These are phyloP conservation scores for Notocelia uddmanniana DNA, from an alignment of 2,888 invertebrate species.

Conservation along the genomic window DNA sequence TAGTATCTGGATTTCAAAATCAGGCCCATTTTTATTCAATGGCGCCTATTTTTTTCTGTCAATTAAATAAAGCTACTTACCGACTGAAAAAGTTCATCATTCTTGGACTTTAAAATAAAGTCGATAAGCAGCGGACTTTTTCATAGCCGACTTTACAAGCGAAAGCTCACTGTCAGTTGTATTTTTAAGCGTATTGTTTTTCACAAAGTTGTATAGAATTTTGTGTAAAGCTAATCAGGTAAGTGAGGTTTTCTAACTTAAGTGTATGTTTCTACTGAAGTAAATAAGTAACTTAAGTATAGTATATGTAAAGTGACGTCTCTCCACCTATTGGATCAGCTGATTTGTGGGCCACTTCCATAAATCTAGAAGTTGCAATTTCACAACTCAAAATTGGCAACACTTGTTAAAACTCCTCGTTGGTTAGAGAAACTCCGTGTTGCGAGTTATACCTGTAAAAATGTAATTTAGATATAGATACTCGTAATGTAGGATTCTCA, in stretches of 20 bases:
- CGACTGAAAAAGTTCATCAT: background rate
- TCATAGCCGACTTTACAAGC: background rate
- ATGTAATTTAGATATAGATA: background rate
- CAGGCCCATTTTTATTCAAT: background rate
- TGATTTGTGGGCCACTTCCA: background rate
- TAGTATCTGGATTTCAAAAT: background rate
- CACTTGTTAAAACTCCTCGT: background rate
- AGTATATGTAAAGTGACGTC: background rate
- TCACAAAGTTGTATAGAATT: background rate
- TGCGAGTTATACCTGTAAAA: background rate
- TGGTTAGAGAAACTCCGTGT: background rate
- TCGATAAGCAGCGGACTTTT: background rate
- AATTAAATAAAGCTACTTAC: conserved; percentile 27
- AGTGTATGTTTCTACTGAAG: conserved; percentile 1
- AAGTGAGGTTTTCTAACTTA: conserved; percentile 14
- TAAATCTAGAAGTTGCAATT: background rate
- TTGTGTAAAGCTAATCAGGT: background rate
- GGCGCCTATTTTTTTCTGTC: conserved; percentile 18
- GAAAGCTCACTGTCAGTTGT: background rate
- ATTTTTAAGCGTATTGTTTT: conserved; percentile 14
- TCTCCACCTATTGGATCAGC: background rate
- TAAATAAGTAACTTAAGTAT: background rate
- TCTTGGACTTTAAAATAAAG: background rate
- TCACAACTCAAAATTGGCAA: background rate
- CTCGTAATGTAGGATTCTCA: background rate